Evolutionary conservation across 2,888 invertebrate species (phyloP).

Genomic region (Eupithecia abbreviata): DNA sequence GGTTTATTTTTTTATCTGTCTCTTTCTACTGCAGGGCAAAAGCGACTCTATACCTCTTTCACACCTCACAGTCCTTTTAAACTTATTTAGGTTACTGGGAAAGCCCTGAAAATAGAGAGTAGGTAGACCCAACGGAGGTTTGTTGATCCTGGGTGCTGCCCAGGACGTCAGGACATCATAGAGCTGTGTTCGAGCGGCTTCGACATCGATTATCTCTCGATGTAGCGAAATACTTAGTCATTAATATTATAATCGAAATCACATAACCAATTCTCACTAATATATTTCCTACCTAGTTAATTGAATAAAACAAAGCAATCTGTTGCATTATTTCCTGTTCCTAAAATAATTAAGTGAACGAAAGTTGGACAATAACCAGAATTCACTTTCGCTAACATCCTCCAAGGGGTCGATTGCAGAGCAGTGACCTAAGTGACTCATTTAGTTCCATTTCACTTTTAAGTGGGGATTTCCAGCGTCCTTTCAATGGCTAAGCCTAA

Average conservation of each 20-base stretch:
- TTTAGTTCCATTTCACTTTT: conserved; percentile 69
- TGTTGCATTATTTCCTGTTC: conserved; percentile 2
- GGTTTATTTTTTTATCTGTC: neutral
- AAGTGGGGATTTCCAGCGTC: conserved; percentile 52
- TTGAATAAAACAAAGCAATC: neutral
- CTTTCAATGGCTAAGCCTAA: conserved; percentile 24
- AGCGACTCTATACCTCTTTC: neutral
- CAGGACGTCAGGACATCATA: neutral
- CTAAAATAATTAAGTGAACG: conserved; percentile 35
- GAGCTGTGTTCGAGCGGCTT: neutral
- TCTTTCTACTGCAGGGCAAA: neutral
- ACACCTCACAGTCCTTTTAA: neutral
- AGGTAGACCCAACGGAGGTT: neutral
- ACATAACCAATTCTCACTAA: neutral
- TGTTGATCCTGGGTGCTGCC: too few relatives aligned
- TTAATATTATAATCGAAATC: neutral
- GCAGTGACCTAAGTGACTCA: conserved; percentile 58
- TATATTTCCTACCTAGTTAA: neutral
- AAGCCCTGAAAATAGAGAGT: too few relatives aligned
- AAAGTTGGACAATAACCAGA: conserved; percentile 40
- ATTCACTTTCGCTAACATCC: conserved; percentile 59
- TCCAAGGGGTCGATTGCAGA: conserved; percentile 49
- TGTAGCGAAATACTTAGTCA: neutral
- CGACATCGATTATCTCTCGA: neutral
- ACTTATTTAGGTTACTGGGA: neutral